phyloP scores from a whole-genome alignment of 1,140 invertebrate species.

The Drosophila watanabei region DNA sequence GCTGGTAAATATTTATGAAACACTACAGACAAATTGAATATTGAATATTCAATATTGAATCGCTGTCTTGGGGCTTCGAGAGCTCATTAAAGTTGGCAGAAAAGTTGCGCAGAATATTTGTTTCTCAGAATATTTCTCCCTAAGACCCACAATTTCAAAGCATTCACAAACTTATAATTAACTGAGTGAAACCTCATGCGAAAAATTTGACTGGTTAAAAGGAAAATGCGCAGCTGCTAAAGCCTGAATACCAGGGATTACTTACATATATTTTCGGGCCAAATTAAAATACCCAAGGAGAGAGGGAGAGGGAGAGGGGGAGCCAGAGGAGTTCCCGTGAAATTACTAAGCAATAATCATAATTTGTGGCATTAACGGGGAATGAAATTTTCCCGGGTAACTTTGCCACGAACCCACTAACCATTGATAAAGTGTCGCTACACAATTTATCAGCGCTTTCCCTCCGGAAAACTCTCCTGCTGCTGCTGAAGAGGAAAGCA shows the following conservation, averaged over 20 bases:
- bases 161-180: constrained; percentile 64
- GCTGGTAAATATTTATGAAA: constrained; percentile 38
- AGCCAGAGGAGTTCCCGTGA: constrained; percentile 12
- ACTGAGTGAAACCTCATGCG: constrained; percentile 10
- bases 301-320: background rate
- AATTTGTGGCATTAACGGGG: constrained; percentile 72
- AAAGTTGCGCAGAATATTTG: background rate
- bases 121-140: background rate
- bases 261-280: constrained; percentile 32
- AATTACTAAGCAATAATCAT: constrained; percentile 80
- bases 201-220: constrained; percentile 17
- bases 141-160: constrained; percentile 24
- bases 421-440: constrained; percentile 59
- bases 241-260: constrained; percentile 16
- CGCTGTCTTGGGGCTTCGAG: background rate
- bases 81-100: constrained; percentile 39
- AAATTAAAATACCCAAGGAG: constrained; percentile 59
- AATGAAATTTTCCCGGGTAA: constrained; percentile 33
- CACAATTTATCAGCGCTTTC: constrained; percentile 47
- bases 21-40: constrained; percentile 25
- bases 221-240: constrained; percentile 40
- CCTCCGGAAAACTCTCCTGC: constrained; percentile 15
- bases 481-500: background rate
- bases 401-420: constrained; percentile 3
- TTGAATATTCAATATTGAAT: constrained; percentile 24